Evolutionary conservation across 2,113 vertebrate genomes (phyloP).

Genomic region (Elephas maximus): DNA sequence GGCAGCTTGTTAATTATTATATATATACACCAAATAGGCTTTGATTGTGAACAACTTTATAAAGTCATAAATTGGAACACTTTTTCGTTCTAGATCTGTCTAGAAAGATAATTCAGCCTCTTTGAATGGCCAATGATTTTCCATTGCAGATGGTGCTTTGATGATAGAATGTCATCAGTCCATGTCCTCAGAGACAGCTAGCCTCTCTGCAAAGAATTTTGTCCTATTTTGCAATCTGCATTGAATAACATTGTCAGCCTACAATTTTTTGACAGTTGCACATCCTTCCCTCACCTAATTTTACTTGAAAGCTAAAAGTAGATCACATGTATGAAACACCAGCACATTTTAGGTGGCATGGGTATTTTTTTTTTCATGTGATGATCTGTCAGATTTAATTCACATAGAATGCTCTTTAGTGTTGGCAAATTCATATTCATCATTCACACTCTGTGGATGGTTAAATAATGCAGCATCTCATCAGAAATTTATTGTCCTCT

Average conservation of each 20-base stretch:
- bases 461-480: neutral
- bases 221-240: neutral
- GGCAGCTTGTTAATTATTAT: no score
- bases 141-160: neutral
- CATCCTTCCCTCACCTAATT: neutral
- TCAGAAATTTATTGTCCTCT: neutral
- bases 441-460: neutral
- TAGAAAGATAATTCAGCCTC: neutral
- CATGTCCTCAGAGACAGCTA: neutral
- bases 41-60: neutral
- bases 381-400: slow-evolving; percentile 50
- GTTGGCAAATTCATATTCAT: slow-evolving; percentile 26
- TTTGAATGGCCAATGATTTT: neutral
- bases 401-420: slow-evolving; percentile 29
- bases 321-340: neutral
- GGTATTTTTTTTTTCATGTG: slow-evolving; percentile 32
- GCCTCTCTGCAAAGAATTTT: neutral
- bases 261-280: neutral
- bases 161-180: neutral
- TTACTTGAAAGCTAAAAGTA: neutral
- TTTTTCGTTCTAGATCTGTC: slow-evolving; percentile 6
- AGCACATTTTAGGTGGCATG: neutral
- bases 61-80: slow-evolving; percentile 26
- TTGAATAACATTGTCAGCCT: neutral
- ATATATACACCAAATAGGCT: neutral